These are phyloP conservation scores for Caenorhabditis wallacei DNA, from an alignment of 2,888 invertebrate genomes.

Conservation along the genomic window DNA sequence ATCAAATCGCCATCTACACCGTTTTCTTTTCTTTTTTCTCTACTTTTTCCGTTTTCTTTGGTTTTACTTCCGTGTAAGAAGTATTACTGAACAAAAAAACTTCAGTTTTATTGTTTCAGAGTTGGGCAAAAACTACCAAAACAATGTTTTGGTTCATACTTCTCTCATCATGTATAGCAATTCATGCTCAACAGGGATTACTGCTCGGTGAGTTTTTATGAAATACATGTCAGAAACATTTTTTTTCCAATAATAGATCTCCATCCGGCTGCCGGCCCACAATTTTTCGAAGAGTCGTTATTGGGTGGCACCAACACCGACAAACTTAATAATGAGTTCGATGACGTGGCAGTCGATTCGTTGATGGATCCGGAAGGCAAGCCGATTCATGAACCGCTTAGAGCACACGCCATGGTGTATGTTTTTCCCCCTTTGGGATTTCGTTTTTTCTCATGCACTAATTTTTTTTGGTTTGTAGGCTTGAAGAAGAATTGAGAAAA, in stretches of 20 bases:
- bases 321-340: conserved; percentile 27
- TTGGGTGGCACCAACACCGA: conserved; percentile 8
- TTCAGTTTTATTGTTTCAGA: conserved; percentile 25
- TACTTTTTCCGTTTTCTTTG: conserved; percentile 1
- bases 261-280: conserved; percentile 73
- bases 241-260: conserved; percentile 50
- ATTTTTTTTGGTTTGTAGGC: conserved; percentile 52
- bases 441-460: conserved; percentile 6
- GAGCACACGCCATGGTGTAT: conserved; percentile 66
- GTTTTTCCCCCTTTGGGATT: conserved; percentile 32
- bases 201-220: conserved; percentile 40
- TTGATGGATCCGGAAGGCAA: conserved; percentile 72
- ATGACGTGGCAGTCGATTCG: conserved; percentile 50
- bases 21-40: conserved; percentile 22
- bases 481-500: conserved; percentile 65
- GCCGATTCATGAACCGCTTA: conserved; percentile 66
- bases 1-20: conserved; percentile 53
- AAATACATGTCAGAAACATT: not conserved
- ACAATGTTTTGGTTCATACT: conserved; percentile 62
- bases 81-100: not conserved
- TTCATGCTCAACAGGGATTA: conserved; percentile 60
- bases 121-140: conserved; percentile 18
- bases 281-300: conserved; percentile 57
- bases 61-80: conserved; percentile 10
- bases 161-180: conserved; percentile 59